Evolutionary conservation across 1,140 invertebrate genomes (phyloP).

Genomic region (Lasaia peninsularis): DNA sequence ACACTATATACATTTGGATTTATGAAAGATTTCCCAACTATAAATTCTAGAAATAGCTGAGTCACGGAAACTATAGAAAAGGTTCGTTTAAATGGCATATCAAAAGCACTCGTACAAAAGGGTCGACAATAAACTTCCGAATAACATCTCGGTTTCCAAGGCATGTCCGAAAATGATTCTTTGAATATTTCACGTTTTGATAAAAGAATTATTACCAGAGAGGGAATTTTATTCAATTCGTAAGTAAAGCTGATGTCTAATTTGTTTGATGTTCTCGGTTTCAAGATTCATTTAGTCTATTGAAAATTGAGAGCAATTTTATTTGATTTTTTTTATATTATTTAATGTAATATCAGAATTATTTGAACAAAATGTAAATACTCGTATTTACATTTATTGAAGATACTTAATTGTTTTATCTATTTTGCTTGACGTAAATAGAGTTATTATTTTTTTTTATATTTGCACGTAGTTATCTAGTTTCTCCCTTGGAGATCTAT

Average conservation of each 20-base stretch:
- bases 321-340: no score
- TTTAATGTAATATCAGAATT: no score
- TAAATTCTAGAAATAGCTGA: neutral
- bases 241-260: neutral
- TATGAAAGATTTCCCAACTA: neutral
- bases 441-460: no score
- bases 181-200: slow-evolving; percentile 7
- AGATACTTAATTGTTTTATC: no score
- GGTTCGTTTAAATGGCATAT: neutral
- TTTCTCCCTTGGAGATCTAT: no score
- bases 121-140: neutral
- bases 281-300: neutral
- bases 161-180: neutral
- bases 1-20: neutral
- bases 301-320: neutral
- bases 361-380: no score
- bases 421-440: no score
- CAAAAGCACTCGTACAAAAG: slow-evolving; percentile 8
- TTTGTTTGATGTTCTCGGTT: neutral
- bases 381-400: no score
- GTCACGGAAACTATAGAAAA: neutral
- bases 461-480: no score
- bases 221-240: neutral
- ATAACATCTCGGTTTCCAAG: neutral
- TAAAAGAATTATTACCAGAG: slow-evolving; percentile 7